Conservation (phyloP, 2,113 vertebrate species). For the Prinia subflava region DNA sequence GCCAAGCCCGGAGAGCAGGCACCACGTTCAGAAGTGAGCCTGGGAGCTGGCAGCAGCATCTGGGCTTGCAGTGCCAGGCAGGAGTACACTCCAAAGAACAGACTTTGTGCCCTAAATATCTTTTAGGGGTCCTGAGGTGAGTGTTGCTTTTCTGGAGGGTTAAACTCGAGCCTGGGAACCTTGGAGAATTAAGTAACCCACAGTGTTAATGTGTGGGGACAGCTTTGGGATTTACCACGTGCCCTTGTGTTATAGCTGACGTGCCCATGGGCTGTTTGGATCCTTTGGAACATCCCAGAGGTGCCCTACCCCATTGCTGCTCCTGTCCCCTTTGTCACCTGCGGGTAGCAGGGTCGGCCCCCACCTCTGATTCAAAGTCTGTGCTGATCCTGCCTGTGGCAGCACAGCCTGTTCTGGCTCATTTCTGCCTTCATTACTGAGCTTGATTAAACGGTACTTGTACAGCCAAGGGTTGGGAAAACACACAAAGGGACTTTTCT, state of each 20-base stretch:
- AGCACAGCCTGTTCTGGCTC: background rate
- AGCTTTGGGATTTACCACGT: background rate
- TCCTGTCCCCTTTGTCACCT: background rate
- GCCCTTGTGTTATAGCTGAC: accelerated
- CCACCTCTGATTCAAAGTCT: background rate
- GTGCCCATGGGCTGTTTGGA: background rate
- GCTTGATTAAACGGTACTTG: slow-evolving; percentile 52
- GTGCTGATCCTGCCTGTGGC: background rate
- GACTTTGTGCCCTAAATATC: background rate
- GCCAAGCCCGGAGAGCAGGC: background rate
- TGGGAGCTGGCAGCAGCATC: background rate
- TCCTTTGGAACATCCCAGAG: background rate
- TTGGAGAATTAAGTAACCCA: background rate
- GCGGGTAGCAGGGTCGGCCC: accelerated
- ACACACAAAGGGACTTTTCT: slow-evolving; percentile 41
- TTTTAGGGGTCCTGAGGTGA: background rate
- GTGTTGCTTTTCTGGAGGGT: background rate
- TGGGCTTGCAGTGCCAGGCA: background rate
- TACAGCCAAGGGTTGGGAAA: slow-evolving; percentile 35
- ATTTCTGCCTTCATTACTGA: slow-evolving; percentile 32
- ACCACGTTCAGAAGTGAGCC: background rate
- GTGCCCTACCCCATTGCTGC: accelerated
- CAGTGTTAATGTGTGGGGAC: no score
- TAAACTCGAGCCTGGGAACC: background rate
- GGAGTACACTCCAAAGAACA: background rate